These are phyloP conservation scores for Cheumatopsyche charites DNA, from an alignment of 1,140 invertebrate species.

Conservation along the genomic window DNA sequence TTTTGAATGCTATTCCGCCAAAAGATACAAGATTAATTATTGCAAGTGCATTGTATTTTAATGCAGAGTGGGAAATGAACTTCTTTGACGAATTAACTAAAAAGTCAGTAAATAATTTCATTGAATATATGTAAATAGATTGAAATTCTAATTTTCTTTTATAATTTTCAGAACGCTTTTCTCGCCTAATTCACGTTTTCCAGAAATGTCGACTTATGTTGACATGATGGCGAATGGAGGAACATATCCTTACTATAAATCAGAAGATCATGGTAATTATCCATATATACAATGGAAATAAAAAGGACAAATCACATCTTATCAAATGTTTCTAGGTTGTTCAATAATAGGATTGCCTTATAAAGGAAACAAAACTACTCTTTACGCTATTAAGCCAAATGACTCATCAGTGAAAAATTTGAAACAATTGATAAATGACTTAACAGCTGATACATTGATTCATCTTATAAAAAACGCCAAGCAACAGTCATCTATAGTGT, in stretches of 20 bases:
- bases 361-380: constrained; percentile 64
- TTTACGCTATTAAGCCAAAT: constrained; percentile 71
- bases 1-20: constrained; percentile 59
- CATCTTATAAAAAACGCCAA: constrained; percentile 57
- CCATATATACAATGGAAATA: too few relatives aligned
- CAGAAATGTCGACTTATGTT: constrained; percentile 57
- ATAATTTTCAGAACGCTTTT: constrained; percentile 56
- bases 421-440: constrained; percentile 56
- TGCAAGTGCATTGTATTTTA: constrained; percentile 76
- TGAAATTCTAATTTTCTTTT: constrained; percentile 23
- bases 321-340: constrained; percentile 58
- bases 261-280: constrained; percentile 51
- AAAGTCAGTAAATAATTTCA: constrained; percentile 51
- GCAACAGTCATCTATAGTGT: constrained; percentile 58
- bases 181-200: constrained; percentile 52
- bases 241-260: constrained; percentile 64
- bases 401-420: constrained; percentile 56
- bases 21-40: constrained; percentile 65
- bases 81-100: constrained; percentile 64
- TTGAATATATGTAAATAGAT: background rate
- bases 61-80: constrained; percentile 71
- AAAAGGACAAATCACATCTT: too few relatives aligned
- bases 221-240: constrained; percentile 68
- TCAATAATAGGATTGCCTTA: constrained; percentile 73
- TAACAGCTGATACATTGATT: constrained; percentile 61